Conservation (phyloP, 2,113 vertebrate genomes). For the Megaceryle torquata region DNA sequence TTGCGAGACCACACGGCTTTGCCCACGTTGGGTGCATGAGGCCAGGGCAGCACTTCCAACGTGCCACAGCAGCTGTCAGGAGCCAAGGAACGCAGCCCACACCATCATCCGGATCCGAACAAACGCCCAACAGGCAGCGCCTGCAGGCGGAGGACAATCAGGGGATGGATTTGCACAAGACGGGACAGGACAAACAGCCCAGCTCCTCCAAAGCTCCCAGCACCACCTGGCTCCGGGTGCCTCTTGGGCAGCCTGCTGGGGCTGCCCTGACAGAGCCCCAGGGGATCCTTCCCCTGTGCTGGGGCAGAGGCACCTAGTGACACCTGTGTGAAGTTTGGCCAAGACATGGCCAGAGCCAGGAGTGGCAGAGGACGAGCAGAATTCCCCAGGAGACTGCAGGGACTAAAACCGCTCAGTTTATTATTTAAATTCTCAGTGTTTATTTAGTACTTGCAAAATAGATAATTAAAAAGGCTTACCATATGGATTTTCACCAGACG, state of each 20-base stretch:
- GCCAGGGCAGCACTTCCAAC: rapidly evolving
- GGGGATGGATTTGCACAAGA: background rate
- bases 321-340: rapidly evolving
- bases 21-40: rapidly evolving
- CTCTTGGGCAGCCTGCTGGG: background rate
- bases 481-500: background rate
- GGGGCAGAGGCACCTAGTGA: background rate
- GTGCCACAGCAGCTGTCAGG: rapidly evolving
- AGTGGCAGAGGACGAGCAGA: background rate
- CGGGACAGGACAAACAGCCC: background rate
- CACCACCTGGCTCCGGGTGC: background rate
- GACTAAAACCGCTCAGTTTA: background rate
- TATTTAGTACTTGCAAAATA: slow-evolving; percentile 53
- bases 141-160: too few species aligned
- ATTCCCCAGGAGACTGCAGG: background rate
- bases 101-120: rapidly evolving
- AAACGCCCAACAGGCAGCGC: rapidly evolving
- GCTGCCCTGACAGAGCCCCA: background rate
- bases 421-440: slow-evolving; percentile 9
- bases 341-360: background rate
- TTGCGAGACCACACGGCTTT: background rate
- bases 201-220: background rate
- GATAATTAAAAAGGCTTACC: slow-evolving; percentile 19
- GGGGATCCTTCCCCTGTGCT: background rate
- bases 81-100: rapidly evolving